A percentile compares a stretch with the other conserved stretches of the same genome.
Evolutionary conservation across 2,888 invertebrate genomes (phyloP).

Genomic region (Ectobius pallidus): DNA sequence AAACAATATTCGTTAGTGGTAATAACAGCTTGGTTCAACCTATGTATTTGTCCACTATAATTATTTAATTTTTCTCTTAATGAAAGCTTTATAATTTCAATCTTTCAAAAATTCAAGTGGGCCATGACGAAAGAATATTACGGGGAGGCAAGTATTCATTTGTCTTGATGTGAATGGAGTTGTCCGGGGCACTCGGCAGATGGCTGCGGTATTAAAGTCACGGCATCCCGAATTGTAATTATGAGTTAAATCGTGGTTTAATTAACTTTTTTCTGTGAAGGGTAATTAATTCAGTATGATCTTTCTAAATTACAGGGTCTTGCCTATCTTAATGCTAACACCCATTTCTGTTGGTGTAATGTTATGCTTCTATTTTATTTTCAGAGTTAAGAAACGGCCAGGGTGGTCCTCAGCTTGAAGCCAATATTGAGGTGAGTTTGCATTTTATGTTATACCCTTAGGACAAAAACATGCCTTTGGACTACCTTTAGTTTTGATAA

Average conservation of each 20-base stretch:
- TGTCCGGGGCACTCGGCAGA: background rate
- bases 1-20: too few relatives aligned
- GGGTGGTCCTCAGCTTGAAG: background rate
- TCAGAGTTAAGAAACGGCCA: background rate
- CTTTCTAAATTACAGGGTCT: background rate
- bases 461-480: too few relatives aligned
- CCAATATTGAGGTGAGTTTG: background rate
- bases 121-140: too few relatives aligned
- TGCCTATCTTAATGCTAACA: background rate
- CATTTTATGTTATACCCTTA: too few relatives aligned
- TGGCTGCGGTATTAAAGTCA: background rate
- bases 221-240: background rate
- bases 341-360: background rate
- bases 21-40: too few relatives aligned
- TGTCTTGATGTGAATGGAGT: background rate
- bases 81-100: too few relatives aligned
- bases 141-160: background rate
- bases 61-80: too few relatives aligned
- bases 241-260: background rate
- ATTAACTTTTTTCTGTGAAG: background rate
- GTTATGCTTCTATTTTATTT: background rate
- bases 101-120: too few relatives aligned
- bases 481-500: too few relatives aligned
- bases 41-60: too few relatives aligned
- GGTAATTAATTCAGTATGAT: background rate